These are phyloP conservation scores for Leptinotarsa tumamoca DNA, from an alignment of 2,888 invertebrate genomes.

Conservation along the genomic window DNA sequence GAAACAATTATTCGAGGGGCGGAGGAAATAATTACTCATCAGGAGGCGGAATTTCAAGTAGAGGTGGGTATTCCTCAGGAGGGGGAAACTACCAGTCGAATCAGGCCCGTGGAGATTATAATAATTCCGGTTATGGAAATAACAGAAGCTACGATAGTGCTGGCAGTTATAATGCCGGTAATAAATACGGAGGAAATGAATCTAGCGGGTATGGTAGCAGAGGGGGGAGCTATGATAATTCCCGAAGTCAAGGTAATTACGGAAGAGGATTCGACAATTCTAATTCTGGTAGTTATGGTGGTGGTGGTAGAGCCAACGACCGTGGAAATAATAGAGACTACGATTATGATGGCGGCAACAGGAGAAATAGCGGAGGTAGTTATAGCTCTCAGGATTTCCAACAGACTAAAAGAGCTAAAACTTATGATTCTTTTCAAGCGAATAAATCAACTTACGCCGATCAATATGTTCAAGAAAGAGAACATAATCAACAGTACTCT, in stretches of 20 bases:
- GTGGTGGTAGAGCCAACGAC: constrained; percentile 45
- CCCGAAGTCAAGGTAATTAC: background rate
- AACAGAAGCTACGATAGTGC: constrained; percentile 51
- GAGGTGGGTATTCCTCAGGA: constrained; percentile 36
- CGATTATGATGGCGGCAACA: constrained; percentile 41
- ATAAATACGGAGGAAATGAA: constrained; percentile 23
- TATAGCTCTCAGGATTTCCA: constrained; percentile 56
- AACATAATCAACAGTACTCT: constrained; percentile 64
- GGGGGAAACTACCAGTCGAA: constrained; percentile 30
- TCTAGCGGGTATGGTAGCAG: constrained; percentile 21
- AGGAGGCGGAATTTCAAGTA: constrained; percentile 50
- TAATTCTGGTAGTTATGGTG: constrained; percentile 40
- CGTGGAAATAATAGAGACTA: constrained; percentile 48
- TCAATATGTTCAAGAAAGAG: constrained; percentile 65
- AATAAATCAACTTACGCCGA: constrained; percentile 64
- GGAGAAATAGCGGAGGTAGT: constrained; percentile 59
- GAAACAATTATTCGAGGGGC: constrained; percentile 49
- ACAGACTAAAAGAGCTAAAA: constrained; percentile 63
- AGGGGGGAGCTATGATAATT: constrained; percentile 40
- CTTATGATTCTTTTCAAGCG: constrained; percentile 64
- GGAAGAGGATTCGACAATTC: background rate
- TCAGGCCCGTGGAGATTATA: constrained; percentile 36
- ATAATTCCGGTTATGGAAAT: constrained; percentile 36
- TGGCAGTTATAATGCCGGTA: constrained; percentile 46
- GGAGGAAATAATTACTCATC: constrained; percentile 47